Evolutionary conservation across 2,888 invertebrate species (phyloP).

Genomic region (Cataglyphis livida): DNA sequence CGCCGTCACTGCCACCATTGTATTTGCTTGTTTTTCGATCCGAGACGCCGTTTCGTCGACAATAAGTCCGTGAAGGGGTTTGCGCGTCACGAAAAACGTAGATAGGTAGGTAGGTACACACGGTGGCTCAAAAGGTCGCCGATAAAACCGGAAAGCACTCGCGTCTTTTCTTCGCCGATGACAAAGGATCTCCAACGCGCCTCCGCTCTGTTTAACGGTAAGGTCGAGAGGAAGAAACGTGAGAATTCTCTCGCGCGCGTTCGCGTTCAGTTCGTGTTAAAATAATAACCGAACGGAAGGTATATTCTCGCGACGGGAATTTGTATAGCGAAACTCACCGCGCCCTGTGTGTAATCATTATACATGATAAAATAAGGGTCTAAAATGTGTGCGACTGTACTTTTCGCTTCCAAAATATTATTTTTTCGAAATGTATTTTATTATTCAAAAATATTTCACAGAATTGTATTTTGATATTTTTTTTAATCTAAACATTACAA

Average conservation of each 20-base stretch:
- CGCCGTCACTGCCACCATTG: slow-evolving; percentile 18
- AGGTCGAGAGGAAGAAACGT: slow-evolving; percentile 3
- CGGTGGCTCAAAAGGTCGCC: neutral
- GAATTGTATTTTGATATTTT: neutral
- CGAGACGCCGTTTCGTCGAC: slow-evolving; percentile 23
- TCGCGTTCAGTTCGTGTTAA: slow-evolving; percentile 21
- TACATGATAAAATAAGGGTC: slow-evolving; percentile 18
- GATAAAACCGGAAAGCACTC: slow-evolving; percentile 35
- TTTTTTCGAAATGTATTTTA: neutral
- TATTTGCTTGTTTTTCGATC: slow-evolving; percentile 69
- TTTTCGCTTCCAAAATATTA: neutral
- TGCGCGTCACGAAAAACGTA: slow-evolving; percentile 20
- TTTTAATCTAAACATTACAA: neutral
- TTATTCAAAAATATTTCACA: neutral
- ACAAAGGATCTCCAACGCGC: neutral
- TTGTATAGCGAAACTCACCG: neutral
- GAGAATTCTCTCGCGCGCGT: slow-evolving; percentile 20
- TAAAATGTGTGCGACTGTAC: neutral
- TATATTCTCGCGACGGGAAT: slow-evolving; percentile 13
- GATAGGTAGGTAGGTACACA: neutral
- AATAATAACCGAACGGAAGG: slow-evolving; percentile 31
- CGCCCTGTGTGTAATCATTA: slow-evolving; percentile 1
- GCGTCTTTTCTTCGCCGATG: slow-evolving; percentile 6
- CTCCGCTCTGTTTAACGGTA: neutral
- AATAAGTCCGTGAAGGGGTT: neutral